Evolutionary conservation across 2,797 vertebrate genomes (phyloP), one percentile per base, ranked within the genome.

Genomic region (Rallus crepitans): DNA sequence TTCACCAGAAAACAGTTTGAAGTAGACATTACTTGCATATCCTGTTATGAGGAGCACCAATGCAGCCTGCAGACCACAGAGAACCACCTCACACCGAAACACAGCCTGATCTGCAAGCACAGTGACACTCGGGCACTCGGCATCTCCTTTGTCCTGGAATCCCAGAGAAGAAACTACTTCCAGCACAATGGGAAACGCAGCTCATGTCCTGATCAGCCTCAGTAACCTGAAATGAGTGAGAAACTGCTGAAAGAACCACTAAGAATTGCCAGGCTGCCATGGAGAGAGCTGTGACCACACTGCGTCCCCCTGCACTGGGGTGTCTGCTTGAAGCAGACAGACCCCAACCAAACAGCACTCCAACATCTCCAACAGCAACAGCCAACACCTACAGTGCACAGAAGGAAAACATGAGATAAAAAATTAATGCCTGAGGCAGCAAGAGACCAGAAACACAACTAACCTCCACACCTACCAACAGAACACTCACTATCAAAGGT

Each of bases 261-360:
- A 42, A 42, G 17, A n/a, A 13, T 27, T 45, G 16, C 40, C 37
- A 31, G 19, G n/a, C 9, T 11, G 24, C 37, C 48, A 33, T 1
- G 1, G 64, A n/a, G 60, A 19, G 20, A 69, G 55, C 21, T 59
- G 31, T 4, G 50, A 24, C 9, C 17, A 11, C 19, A 1, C 12
- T 6, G 27, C 25, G 39, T 4, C 19, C 45, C 37, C 6, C 25
- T 1, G 17, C 23, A 10, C 55, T 1, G 4, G 5, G 3, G n/a
- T 3, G 12, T 1, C 0, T 1, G 18, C 50, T 56, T 1, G 0
- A 65, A 52, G 40, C 21, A 73, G n/a, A 24, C 0, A 1, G 45
- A 72, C 40, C 39, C 61, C 68, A n/a, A 1, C 9, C 30, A 47
- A 47, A 42, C 47, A 55, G 7, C 37, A 56, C 66, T 18, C 2